A percentile compares a stretch with the other conserved stretches of the same genome.
These are phyloP conservation scores for Acanthurus leucopareius DNA, from an alignment of 2,797 vertebrate genomes.

Conservation along the genomic window DNA sequence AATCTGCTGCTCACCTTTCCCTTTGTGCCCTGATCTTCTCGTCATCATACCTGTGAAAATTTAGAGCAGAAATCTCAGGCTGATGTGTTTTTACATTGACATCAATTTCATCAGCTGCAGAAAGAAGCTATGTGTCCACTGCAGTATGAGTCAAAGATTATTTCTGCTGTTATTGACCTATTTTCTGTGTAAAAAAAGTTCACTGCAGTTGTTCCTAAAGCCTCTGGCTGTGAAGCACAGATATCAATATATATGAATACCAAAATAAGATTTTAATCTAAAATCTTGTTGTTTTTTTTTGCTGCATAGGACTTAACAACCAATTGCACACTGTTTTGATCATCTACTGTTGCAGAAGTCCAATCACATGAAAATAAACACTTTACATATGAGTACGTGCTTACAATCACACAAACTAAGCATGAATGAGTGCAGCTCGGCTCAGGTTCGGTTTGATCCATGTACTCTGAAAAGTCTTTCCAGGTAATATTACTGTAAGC, in stretches of 20 bases:
- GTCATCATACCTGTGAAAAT: conserved; percentile 89
- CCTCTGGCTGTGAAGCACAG: background rate
- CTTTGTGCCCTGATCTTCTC: conserved; percentile 91
- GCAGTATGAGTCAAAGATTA: background rate
- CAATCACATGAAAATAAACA: background rate
- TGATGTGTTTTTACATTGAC: background rate
- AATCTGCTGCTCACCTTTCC: conserved; percentile 85
- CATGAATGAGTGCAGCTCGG: background rate
- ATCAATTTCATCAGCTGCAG: background rate
- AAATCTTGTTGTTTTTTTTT: background rate
- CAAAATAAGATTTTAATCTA: no score
- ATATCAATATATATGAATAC: no score
- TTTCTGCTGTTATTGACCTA: background rate
- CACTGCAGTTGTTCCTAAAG: conserved; percentile 1
- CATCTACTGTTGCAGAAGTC: background rate
- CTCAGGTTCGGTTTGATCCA: background rate
- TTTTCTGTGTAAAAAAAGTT: background rate
- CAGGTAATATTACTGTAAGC: background rate
- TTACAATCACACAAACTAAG: background rate
- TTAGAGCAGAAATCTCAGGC: conserved; percentile 9
- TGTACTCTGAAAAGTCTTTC: background rate
- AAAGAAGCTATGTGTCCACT: background rate
- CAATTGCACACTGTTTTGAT: background rate
- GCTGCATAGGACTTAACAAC: no score
- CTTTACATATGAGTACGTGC: background rate